Percentiles rank a stretch among this genome's conserved stretches.
Conservation (phyloP, 2,888 invertebrate species). For the Pyrgus malvae region DNA sequence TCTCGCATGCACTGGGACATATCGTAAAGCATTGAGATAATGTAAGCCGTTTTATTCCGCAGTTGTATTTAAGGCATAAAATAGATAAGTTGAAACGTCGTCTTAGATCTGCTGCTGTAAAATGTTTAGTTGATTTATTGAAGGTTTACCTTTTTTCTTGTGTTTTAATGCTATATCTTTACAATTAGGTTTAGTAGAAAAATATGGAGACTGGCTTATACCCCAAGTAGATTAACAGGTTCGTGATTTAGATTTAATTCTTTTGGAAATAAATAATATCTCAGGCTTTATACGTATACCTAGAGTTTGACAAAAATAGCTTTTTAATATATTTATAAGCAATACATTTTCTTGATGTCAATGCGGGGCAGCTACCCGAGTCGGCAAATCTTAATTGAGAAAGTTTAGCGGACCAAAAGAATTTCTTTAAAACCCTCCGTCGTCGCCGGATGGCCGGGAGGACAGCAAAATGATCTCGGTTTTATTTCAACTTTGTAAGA, state of each 20-base stretch:
- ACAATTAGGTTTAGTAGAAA: too few species aligned
- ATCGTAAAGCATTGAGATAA: slow-evolving; percentile 22
- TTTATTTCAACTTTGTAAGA: not conserved
- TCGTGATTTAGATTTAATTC: too few species aligned
- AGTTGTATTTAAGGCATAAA: slow-evolving; percentile 6
- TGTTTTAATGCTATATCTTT: not conserved
- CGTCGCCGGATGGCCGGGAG: slow-evolving; percentile 21
- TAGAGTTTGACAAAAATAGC: too few species aligned
- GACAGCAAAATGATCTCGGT: too few species aligned
- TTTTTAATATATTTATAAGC: too few species aligned
- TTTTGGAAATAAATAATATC: too few species aligned
- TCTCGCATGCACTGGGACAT: slow-evolving; percentile 1
- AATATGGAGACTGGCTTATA: too few species aligned
- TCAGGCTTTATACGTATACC: too few species aligned
- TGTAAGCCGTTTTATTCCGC: slow-evolving; percentile 16
- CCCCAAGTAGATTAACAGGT: too few species aligned
- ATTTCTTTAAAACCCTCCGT: slow-evolving; percentile 37
- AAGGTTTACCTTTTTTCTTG: too few species aligned
- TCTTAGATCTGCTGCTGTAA: not conserved
- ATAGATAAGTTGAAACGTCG: slow-evolving; percentile 21
- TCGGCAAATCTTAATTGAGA: slow-evolving; percentile 38
- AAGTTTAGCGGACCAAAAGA: slow-evolving; percentile 38
- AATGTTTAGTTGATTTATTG: not conserved
- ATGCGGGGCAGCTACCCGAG: too few species aligned
- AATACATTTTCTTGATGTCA: too few species aligned